Base-by-base conservation (phyloP, 2,888 invertebrate genomes). In the Meganola albula region DNA sequence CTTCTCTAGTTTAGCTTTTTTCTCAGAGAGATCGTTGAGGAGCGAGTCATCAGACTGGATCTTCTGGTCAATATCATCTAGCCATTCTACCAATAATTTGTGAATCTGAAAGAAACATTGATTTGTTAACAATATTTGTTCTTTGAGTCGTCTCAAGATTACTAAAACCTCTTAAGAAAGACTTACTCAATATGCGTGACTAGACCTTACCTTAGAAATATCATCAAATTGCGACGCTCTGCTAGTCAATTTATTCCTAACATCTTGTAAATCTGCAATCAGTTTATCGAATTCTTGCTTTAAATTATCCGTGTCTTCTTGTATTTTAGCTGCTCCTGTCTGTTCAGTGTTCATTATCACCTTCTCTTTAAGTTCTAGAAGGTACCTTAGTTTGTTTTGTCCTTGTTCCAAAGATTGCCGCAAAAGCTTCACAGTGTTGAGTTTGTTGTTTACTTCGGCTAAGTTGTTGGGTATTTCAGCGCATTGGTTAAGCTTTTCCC, bases 321-420 rank as follows among this genome's bases (percentile, higher is more conserved):
- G 92, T 37, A 98, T 96, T 69, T 94, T 94, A 0, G 91, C 91
- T 0, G 94, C 95, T 0, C 98, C 98, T 30, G 90, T 89, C 48
- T 93, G 92, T 74, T 96, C 96, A 0, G 97, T 98, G 63, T 96
- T 97, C 88, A 97, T 92, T 5, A 96, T 93, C 0, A 97, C 96
- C 62, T 94, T 93, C 70, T 98, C 98, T 63, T 97, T 97, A 1
- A 97, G 83, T 60, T 98, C 98, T 16, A 96, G 78, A 28, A 96
- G 91, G 10, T 58, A 62, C 20, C 61, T 73, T 4, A 84, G 48
- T 46, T 84, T 84, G 31, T 84, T 84, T 63, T 97, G 96, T 0
- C 97, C 98, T 65, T 97, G 96, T 66, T 98, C 97, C 28, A 98
- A 87, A 0, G 94, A 93, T 61, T 96, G 94, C n/a, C 96, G 90